Conservation (phyloP, 2,797 vertebrate genomes). For the Eulemur coronatus region DNA sequence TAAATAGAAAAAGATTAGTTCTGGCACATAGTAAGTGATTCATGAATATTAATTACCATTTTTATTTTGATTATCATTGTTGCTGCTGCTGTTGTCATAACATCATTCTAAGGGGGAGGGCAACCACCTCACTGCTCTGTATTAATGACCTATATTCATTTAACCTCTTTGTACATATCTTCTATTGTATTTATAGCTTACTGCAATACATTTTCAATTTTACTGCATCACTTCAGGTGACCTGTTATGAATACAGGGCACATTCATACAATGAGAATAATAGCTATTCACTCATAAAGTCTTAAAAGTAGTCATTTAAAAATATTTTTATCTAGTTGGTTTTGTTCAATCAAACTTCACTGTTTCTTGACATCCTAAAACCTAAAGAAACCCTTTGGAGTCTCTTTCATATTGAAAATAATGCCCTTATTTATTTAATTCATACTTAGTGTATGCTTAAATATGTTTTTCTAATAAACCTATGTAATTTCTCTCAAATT, state of each 20-base stretch:
- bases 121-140: not conserved
- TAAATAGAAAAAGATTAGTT: not conserved
- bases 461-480: not conserved
- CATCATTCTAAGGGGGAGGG: not conserved
- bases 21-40: not conserved
- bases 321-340: not conserved
- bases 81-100: not conserved
- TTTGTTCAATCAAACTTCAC: not conserved
- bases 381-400: not conserved
- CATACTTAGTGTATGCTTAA: not conserved
- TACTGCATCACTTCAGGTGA: not conserved
- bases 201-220: not conserved
- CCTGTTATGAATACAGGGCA: not conserved
- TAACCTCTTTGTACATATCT: not conserved
- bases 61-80: not conserved
- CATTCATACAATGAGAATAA: not conserved
- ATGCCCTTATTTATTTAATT: not conserved
- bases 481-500: not conserved
- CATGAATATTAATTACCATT: not conserved
- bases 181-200: not conserved
- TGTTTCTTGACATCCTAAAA: not conserved
- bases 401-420: not conserved
- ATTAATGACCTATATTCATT: not conserved
- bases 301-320: not conserved
- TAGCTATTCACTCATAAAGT: not conserved